These are phyloP conservation scores for Zosterops pallidus DNA, from an alignment of 2,113 vertebrate genomes.

Conservation along the genomic window DNA sequence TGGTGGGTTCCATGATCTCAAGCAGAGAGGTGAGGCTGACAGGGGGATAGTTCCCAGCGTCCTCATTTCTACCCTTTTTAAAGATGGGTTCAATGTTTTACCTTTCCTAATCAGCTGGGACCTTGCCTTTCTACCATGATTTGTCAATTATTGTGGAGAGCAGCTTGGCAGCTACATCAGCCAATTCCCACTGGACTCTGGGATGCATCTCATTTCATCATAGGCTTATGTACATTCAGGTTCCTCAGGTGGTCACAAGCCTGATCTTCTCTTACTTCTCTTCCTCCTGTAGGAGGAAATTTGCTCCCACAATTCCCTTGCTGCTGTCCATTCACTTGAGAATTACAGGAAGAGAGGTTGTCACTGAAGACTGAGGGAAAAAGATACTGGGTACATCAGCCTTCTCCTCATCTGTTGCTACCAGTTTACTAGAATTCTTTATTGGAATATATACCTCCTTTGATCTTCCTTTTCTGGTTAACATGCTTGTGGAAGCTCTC, in stretches of 20 bases:
- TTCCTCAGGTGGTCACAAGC: not conserved
- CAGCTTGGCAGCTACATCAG: not conserved
- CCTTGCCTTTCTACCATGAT: not conserved
- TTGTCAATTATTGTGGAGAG: not conserved
- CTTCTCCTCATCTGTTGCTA: not conserved
- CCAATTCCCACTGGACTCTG: not conserved
- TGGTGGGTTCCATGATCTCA: not conserved
- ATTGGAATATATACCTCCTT: rapidly evolving
- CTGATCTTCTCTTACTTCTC: not conserved
- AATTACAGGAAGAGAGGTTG: not conserved
- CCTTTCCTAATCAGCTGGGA: not conserved
- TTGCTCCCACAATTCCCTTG: rapidly evolving
- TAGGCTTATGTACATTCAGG: not conserved
- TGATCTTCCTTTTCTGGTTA: not conserved
- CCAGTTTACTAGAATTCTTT: not conserved
- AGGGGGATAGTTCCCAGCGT: not conserved
- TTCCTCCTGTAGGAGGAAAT: not conserved
- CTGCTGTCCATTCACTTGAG: not conserved
- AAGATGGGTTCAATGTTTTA: not conserved
- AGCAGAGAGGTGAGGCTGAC: not conserved
- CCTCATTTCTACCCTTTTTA: not conserved
- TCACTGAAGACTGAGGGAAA: not conserved
- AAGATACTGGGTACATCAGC: not conserved
- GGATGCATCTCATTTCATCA: not conserved
- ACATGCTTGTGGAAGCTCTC: not conserved